Evolutionary conservation across 92 coral and sea anemone genomes (phyloP), one percentile per base, ranked within the genome.

Genomic region (Parazoanthus atlanticus): DNA sequence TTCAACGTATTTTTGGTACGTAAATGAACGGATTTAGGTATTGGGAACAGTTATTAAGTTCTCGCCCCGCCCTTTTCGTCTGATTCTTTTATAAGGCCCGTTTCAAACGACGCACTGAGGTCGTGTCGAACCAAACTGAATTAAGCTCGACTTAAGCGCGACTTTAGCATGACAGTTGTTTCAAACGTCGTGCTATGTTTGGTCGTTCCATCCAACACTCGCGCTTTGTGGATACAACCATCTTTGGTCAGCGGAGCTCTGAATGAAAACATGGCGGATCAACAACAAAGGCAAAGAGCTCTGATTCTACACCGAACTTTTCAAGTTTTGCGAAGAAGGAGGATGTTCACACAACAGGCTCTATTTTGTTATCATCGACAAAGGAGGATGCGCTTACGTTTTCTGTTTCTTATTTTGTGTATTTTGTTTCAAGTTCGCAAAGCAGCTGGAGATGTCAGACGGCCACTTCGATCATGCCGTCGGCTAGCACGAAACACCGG

Each of bases 401-500:
- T 88, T 85, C 81, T 88, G 32, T 46, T 88, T 52, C 86, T 80
- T 33, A n/a, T 88, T 78, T 88, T 81, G 86, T 88, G 85, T 78
- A 88, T 88, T 88, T 80, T 72, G 90, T 67, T 7, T 81, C 86
- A 88, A 88, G 72, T 88, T 71, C 49, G 49, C 49, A 43, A 43
- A 43, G 19, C 58, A 52, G 58, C 58, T 52, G 41, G 67, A 52
- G 17, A 52, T 52, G 19, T 52, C 58, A 52, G 58, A 52, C 19
- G 3, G 58, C 4, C 19, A 52, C 58, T 52, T 0, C 58, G 58
- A 15, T 52, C 19, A 52, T 52, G 58, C 58, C 58, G 58, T 52
- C 19, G 58, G 58, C 58, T 11, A 3, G 4, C 58, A 1, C 19
- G 58, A 52, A 52, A 52, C 58, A 11, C 58, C 19, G 58, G 58